phyloP scores from a whole-genome alignment of 2,797 vertebrate species.

The Danio kyathit region DNA sequence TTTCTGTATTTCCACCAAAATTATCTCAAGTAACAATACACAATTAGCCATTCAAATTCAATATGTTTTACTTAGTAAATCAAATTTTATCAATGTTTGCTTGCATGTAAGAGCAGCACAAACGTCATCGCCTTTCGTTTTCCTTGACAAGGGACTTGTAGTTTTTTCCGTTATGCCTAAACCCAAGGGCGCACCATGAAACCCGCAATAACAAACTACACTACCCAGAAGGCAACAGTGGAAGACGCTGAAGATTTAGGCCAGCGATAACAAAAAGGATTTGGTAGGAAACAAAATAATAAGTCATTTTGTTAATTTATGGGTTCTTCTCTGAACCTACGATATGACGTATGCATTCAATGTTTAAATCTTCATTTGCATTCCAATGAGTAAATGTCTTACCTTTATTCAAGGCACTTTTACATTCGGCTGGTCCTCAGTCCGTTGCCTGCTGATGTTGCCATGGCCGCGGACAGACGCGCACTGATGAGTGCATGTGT shows the following conservation, averaged over 20 bases:
- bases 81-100: constrained; percentile 9
- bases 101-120: background rate
- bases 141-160: constrained; percentile 51
- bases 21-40: background rate
- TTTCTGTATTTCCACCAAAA: background rate
- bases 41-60: background rate
- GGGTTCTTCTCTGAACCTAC: background rate
- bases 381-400: background rate
- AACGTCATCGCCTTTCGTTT: background rate
- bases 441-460: constrained; percentile 70
- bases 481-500: constrained; percentile 58
- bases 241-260: constrained; percentile 62
- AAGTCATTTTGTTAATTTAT: background rate
- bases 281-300: constrained; percentile 60
- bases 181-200: background rate
- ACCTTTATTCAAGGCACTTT: constrained; percentile 64
- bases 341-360: background rate
- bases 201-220: background rate
- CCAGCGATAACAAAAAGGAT: constrained; percentile 65
- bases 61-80: background rate
- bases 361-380: too few species aligned
- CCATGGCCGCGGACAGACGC: constrained; percentile 83
- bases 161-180: constrained; percentile 12
- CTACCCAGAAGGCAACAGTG: constrained; percentile 42
- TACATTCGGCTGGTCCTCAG: constrained; percentile 38